Conservation (phyloP, 2,113 vertebrate genomes). For the Zosterops hypoxanthus region DNA sequence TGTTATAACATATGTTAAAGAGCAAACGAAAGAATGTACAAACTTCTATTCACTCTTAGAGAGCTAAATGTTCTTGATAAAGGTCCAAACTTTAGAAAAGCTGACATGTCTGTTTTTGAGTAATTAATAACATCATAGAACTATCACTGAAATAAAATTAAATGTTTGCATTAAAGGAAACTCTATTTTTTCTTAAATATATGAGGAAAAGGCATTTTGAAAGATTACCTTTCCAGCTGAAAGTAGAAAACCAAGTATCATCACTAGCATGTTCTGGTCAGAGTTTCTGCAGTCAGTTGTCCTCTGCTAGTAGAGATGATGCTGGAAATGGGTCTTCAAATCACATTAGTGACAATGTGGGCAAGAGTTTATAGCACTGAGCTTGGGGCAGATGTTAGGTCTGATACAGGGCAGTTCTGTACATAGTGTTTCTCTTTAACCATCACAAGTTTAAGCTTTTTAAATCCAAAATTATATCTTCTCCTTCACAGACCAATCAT, state of each 20-base stretch:
- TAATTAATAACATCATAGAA: constrained; percentile 20
- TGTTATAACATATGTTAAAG: constrained; percentile 44
- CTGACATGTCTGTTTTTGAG: constrained; percentile 47
- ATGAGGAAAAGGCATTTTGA: not conserved
- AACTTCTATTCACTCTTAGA: constrained; percentile 55
- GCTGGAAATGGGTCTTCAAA: not conserved
- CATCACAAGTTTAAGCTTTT: not conserved
- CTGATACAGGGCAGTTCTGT: not conserved
- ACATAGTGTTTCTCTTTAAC: not conserved
- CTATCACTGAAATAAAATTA: constrained; percentile 75
- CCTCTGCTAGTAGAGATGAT: not conserved
- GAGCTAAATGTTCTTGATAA: constrained; percentile 70
- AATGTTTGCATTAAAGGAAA: constrained; percentile 20
- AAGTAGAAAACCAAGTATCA: not conserved
- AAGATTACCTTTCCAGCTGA: not conserved
- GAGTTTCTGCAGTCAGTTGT: not conserved
- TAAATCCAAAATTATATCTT: not conserved
- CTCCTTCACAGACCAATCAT: not conserved
- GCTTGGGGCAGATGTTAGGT: not conserved
- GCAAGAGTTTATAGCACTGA: not conserved
- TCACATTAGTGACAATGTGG: not conserved
- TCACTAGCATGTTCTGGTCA: not conserved
- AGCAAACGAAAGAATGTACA: constrained; percentile 14
- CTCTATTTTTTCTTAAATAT: not conserved
- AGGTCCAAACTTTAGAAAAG: constrained; percentile 68